Evolutionary conservation across 2,797 vertebrate genomes (phyloP).

Genomic region (Girardinus metallicus): DNA sequence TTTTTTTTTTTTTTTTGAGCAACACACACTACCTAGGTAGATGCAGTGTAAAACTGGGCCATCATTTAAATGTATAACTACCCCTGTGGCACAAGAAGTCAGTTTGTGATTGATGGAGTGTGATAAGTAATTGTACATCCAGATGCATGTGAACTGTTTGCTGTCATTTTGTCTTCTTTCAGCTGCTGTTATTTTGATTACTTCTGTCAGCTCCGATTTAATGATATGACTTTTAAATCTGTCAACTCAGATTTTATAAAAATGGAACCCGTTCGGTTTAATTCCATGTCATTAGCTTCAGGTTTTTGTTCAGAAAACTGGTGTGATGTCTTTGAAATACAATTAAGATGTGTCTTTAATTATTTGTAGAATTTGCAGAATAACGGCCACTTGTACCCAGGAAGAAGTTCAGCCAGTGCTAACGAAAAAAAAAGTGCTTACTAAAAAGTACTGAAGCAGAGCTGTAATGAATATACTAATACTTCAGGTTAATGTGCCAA

Average conservation of each 20-base stretch:
- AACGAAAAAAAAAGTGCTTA: neutral
- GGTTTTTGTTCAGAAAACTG: conserved; percentile 11
- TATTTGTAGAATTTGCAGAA: no score
- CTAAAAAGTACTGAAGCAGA: conserved; percentile 3
- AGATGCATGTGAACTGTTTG: conserved; percentile 24
- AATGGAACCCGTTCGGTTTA: neutral
- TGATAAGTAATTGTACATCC: conserved; percentile 27
- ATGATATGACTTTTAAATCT: conserved; percentile 1
- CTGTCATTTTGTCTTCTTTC: conserved; percentile 19
- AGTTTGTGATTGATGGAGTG: conserved; percentile 41
- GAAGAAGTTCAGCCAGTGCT: neutral
- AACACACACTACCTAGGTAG: conserved; percentile 23
- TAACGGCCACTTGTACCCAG: neutral
- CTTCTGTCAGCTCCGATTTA: conserved; percentile 19
- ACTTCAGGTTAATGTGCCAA: conserved; percentile 2
- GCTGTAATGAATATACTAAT: neutral
- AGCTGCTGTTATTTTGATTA: conserved; percentile 18
- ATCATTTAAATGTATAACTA: conserved; percentile 58
- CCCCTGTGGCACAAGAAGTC: conserved; percentile 43
- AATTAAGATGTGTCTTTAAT: conserved; percentile 15
- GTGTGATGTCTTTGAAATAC: conserved; percentile 25
- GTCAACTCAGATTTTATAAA: neutral
- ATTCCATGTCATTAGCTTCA: neutral
- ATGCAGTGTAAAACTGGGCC: conserved; percentile 46
- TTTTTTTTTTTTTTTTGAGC: neutral